A percentile compares a stretch with the other conserved stretches of the same genome.
phyloP scores from a whole-genome alignment of 2,797 vertebrate genomes.

The Protonibea diacanthus region DNA sequence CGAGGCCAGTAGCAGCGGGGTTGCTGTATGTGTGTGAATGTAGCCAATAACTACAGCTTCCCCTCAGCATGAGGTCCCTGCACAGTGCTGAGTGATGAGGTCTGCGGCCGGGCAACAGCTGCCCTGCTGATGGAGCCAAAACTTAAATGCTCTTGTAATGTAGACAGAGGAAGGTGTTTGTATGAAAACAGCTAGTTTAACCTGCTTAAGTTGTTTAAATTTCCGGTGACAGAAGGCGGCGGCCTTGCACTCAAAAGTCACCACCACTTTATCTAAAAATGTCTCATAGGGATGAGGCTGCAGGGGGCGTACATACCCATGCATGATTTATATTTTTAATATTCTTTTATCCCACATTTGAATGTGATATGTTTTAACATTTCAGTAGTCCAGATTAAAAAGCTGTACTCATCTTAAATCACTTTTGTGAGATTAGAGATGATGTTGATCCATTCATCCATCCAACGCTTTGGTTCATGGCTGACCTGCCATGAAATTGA shows the following conservation, averaged over 20 bases:
- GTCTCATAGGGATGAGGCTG: constrained; percentile 6
- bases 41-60: constrained; percentile 35
- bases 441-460: constrained; percentile 5
- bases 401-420: constrained; percentile 16
- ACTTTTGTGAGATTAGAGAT: not conserved
- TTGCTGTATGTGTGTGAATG: constrained; percentile 27
- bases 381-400: constrained; percentile 51
- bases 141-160: constrained; percentile 29
- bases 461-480: not conserved
- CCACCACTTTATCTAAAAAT: not conserved
- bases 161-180: constrained; percentile 24
- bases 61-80: constrained; percentile 35
- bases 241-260: constrained; percentile 24
- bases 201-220: constrained; percentile 15
- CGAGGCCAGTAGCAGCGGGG: constrained; percentile 26
- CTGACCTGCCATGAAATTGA: not conserved
- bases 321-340: constrained; percentile 53
- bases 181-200: constrained; percentile 18
- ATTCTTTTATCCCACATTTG: constrained; percentile 42
- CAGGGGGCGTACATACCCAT: constrained; percentile 16
- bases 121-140: constrained; percentile 54
- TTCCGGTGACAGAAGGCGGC: not conserved
- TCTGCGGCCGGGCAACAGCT: constrained; percentile 54
- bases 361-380: constrained; percentile 56
- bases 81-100: constrained; percentile 53